A percentile compares a stretch with the other conserved stretches of the same genome.
These are phyloP conservation scores for Cheilosia scutellata DNA, from an alignment of 2,888 invertebrate species.

Conservation along the genomic window DNA sequence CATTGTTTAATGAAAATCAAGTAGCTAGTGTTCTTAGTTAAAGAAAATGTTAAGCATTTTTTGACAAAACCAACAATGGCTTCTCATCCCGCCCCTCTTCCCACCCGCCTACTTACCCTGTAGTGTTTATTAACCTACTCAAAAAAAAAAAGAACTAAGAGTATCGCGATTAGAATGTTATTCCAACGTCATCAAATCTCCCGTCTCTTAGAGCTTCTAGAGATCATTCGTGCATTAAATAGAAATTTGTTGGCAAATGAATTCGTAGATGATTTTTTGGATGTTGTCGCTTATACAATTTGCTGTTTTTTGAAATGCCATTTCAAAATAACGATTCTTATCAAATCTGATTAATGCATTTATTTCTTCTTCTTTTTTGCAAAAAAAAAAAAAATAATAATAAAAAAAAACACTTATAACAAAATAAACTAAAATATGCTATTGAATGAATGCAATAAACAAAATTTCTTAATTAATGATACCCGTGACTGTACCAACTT, in stretches of 20 bases:
- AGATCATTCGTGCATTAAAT: slow-evolving; percentile 26
- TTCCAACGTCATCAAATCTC: slow-evolving; percentile 27
- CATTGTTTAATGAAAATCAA: slow-evolving; percentile 49
- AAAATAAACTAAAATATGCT: slow-evolving; percentile 63
- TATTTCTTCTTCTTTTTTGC: slow-evolving; percentile 75
- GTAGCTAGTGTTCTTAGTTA: slow-evolving; percentile 18
- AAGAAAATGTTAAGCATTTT: slow-evolving; percentile 5
- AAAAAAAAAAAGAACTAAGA: neutral
- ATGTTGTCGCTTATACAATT: slow-evolving; percentile 65
- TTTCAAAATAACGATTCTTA: slow-evolving; percentile 52
- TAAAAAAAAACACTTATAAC: neutral
- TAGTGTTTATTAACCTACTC: slow-evolving; percentile 15
- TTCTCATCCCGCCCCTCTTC: neutral
- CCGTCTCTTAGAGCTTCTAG: slow-evolving; percentile 52
- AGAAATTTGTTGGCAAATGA: slow-evolving; percentile 57
- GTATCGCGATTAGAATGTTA: slow-evolving; percentile 19
- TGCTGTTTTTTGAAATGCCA: slow-evolving; percentile 62
- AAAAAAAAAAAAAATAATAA: slow-evolving; percentile 56
- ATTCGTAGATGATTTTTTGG: slow-evolving; percentile 45
- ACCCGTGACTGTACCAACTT: slow-evolving; percentile 73
- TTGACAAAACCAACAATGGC: slow-evolving; percentile 2
- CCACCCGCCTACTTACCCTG: slow-evolving; percentile 23
- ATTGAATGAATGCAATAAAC: slow-evolving; percentile 64
- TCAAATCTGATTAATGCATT: slow-evolving; percentile 70
- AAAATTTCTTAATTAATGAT: slow-evolving; percentile 73